phyloP scores from a whole-genome alignment of 2,797 vertebrate genomes.

The Poliocrania exsul region DNA sequence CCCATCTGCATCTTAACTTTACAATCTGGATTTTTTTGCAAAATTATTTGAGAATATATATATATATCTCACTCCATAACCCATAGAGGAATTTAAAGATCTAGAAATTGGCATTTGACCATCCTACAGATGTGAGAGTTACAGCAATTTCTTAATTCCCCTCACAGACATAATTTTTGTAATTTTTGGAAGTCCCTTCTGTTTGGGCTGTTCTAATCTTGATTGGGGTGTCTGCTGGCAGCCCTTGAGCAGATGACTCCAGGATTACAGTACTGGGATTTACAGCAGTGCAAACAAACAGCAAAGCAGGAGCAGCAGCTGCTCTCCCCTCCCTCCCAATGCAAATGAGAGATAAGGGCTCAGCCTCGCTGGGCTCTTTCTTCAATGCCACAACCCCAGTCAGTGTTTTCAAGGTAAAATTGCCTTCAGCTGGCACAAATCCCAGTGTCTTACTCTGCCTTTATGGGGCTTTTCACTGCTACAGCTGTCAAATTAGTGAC shows the following conservation, averaged over 20 bases:
- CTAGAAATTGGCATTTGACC: not conserved
- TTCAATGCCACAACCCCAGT: not conserved
- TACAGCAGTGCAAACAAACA: not conserved
- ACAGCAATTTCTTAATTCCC: not conserved
- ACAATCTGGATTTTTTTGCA: not conserved
- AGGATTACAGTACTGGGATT: not conserved
- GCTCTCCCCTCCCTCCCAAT: not conserved
- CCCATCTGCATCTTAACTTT: not conserved
- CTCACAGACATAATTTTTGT: not conserved
- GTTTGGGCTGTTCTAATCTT: not conserved
- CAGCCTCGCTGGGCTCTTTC: slow-evolving; percentile 23
- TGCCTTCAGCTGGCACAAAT: slow-evolving; percentile 40
- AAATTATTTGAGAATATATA: not conserved
- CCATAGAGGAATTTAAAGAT: not conserved
- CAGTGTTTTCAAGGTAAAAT: slow-evolving; percentile 48
- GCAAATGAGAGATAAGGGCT: slow-evolving; percentile 26
- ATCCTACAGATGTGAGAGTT: not conserved
- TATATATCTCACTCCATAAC: not conserved
- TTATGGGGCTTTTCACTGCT: slow-evolving; percentile 46
- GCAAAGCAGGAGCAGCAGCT: not conserved
- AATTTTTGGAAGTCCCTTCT: not conserved
- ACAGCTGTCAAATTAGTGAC: slow-evolving; percentile 51
- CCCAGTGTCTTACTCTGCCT: slow-evolving; percentile 21
- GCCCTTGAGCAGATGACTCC: not conserved
- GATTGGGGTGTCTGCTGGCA: not conserved